phyloP scores from a whole-genome alignment of 92 coral and sea anemone species.

The Phenganax marumi region DNA sequence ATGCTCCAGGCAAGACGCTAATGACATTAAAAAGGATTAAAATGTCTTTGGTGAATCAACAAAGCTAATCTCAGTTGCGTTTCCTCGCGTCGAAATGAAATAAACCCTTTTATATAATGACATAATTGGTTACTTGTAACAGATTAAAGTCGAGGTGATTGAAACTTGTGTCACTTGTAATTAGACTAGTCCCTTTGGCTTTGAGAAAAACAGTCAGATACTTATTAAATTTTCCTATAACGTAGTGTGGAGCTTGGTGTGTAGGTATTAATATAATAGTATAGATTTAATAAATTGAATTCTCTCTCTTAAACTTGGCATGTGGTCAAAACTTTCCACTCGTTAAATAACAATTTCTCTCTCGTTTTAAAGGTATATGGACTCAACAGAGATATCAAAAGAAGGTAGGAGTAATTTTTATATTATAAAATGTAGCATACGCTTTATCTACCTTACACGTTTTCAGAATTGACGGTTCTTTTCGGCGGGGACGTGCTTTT shows the following conservation, averaged over 20 bases:
- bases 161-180: too few species aligned
- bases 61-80: not conserved
- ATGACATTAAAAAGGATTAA: conserved; percentile 13
- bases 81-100: not conserved
- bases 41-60: not conserved
- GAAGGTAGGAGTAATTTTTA: conserved; percentile 16
- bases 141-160: not conserved
- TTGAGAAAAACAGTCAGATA: too few species aligned
- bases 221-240: too few species aligned
- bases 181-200: too few species aligned
- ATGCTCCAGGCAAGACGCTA: not conserved
- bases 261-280: too few species aligned
- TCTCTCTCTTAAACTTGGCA: too few species aligned
- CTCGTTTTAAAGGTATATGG: conserved; percentile 18
- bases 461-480: too few species aligned
- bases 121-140: not conserved
- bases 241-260: too few species aligned
- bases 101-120: not conserved
- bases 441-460: too few species aligned
- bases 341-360: not conserved
- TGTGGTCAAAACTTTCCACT: not conserved
- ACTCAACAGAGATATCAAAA: conserved; percentile 25
- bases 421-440: not conserved
- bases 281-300: too few species aligned
- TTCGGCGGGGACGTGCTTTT: too few species aligned